Evolutionary conservation across 2,797 vertebrate species (phyloP).

Genomic region (Heterohyrax brucei): DNA sequence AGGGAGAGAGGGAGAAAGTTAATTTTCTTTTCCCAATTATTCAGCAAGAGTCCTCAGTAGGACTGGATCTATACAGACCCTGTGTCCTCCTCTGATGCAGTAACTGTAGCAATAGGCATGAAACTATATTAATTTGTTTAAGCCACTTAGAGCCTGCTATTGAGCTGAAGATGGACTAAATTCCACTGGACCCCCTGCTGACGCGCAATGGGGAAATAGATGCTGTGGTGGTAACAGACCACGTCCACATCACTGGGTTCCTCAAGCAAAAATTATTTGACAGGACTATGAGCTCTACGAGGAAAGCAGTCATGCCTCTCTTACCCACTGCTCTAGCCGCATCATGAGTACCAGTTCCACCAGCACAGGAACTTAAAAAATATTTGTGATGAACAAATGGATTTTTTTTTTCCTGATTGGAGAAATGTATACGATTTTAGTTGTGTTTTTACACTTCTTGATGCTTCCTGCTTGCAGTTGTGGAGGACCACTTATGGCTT

Average conservation of each 20-base stretch:
- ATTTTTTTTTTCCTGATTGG: slow-evolving; percentile 55
- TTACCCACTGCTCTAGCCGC: not conserved
- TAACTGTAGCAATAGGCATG: not conserved
- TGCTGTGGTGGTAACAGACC: not conserved
- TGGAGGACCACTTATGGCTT: slow-evolving; percentile 20
- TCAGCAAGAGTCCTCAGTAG: not conserved
- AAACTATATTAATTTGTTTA: not conserved
- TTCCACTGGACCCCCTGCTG: not conserved
- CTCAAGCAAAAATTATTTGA: not conserved
- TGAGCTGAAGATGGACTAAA: not conserved
- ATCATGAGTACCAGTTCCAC: not conserved
- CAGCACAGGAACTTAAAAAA: not conserved
- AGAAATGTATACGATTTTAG: not conserved
- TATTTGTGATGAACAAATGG: not conserved
- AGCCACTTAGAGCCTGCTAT: not conserved
- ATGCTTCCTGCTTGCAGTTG: not conserved
- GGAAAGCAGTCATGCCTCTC: not conserved
- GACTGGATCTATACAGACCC: not conserved
- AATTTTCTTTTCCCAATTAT: not conserved
- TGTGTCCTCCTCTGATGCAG: not conserved
- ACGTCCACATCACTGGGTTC: not conserved
- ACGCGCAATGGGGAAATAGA: not conserved
- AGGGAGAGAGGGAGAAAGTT: not conserved
- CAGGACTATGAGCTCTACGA: not conserved
- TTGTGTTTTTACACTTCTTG: slow-evolving; percentile 6